Percentiles rank a stretch among this genome's conserved stretches.
phyloP scores from a whole-genome alignment of 2,113 vertebrate species.

The Mormyrus lacerda region DNA sequence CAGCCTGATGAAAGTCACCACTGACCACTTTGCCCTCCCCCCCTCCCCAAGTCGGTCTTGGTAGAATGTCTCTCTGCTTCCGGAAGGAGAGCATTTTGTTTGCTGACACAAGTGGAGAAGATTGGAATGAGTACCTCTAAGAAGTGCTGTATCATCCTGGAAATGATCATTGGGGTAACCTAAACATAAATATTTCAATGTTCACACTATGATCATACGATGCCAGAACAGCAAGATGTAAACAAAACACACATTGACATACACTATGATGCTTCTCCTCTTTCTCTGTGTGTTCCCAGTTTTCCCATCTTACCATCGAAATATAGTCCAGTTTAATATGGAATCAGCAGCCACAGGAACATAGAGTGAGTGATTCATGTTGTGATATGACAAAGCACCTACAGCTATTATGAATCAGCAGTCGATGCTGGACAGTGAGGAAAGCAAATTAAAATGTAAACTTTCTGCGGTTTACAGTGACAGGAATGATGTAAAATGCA shows the following conservation, averaged over 20 bases:
- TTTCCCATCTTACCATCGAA: slow-evolving; percentile 28
- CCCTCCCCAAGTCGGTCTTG: not conserved
- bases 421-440: not conserved
- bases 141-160: slow-evolving; percentile 73
- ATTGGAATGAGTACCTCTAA: slow-evolving; percentile 63
- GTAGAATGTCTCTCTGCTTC: not conserved
- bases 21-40: not conserved
- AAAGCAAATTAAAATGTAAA: slow-evolving; percentile 1
- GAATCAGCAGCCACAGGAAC: slow-evolving; percentile 46
- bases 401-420: not conserved
- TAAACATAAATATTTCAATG: slow-evolving; percentile 67
- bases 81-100: slow-evolving; percentile 39
- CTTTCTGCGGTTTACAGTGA: not conserved
- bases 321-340: slow-evolving; percentile 62
- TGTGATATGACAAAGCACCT: not conserved
- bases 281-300: slow-evolving; percentile 11
- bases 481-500: not conserved
- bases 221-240: slow-evolving; percentile 41
- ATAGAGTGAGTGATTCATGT: slow-evolving; percentile 19
- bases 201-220: slow-evolving; percentile 50
- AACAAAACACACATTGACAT: slow-evolving; percentile 38
- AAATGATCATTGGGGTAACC: slow-evolving; percentile 76
- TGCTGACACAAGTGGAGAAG: slow-evolving; percentile 42
- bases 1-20: not conserved
- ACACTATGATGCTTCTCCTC: slow-evolving; percentile 20